These are phyloP conservation scores for Hybognathus amarus DNA, from an alignment of 2,797 vertebrate genomes.

Conservation along the genomic window DNA sequence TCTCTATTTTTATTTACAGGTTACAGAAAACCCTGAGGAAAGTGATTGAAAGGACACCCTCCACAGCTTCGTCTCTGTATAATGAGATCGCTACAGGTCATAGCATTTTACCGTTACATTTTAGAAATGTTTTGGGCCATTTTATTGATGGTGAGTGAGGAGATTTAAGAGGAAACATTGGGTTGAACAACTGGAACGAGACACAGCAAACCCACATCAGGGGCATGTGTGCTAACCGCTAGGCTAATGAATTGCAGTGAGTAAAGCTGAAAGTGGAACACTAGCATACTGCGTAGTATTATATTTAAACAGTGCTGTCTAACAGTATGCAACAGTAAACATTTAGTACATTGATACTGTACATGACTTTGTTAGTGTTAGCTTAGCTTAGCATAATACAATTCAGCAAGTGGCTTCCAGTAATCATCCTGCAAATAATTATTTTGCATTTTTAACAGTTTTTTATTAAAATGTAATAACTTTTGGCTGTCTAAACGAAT, in stretches of 20 bases:
- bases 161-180: neutral
- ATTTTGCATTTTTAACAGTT: neutral
- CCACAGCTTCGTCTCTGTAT: neutral
- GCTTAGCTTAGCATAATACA: no score
- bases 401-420: neutral
- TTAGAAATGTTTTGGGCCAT: conserved; percentile 1
- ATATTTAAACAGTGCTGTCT: neutral
- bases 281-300: neutral
- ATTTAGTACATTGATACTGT: neutral
- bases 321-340: neutral
- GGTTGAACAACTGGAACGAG: neutral
- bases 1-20: neutral
- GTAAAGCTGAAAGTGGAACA: neutral
- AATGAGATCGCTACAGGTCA: conserved; percentile 19
- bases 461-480: neutral
- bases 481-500: neutral
- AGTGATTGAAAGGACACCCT: conserved; percentile 6
- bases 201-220: neutral
- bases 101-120: conserved; percentile 6
- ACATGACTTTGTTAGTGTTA: neutral
- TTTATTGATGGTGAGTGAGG: conserved; percentile 7
- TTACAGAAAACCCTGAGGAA: neutral
- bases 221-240: neutral
- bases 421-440: neutral
- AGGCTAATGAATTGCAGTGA: neutral